These are phyloP conservation scores for Crenuchus spilurus DNA, from an alignment of 2,797 vertebrate genomes.

Conservation along the genomic window DNA sequence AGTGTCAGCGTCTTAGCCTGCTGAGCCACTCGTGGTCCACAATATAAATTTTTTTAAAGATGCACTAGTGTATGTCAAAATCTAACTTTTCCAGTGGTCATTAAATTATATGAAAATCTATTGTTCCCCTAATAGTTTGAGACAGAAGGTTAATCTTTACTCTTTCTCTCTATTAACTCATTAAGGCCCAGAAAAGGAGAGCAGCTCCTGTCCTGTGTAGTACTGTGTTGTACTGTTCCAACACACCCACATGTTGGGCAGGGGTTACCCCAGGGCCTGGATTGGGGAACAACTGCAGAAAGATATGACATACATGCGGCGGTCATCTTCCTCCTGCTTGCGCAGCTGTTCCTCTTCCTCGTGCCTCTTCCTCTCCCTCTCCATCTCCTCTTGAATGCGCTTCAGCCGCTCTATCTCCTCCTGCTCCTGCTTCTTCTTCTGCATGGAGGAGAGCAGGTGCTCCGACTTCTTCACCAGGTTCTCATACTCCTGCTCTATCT, in stretches of 20 bases:
- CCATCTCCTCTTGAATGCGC: constrained; percentile 94
- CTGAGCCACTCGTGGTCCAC: no score
- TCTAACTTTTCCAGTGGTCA: not conserved
- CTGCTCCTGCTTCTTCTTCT: constrained; percentile 94
- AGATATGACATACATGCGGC: constrained; percentile 86
- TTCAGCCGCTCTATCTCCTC: constrained; percentile 91
- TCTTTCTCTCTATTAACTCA: not conserved
- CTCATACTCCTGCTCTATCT: constrained; percentile 91
- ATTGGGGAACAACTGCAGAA: no score
- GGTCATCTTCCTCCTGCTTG: constrained; percentile 90
- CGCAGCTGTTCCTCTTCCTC: constrained; percentile 89
- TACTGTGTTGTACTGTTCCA: no score
- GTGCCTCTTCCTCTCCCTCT: constrained; percentile 85
- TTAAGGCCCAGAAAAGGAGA: no score
- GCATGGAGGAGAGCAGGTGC: constrained; percentile 88
- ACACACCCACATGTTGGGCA: no score
- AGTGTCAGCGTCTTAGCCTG: no score
- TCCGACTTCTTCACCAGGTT: constrained; percentile 88
- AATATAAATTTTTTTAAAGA: no score
- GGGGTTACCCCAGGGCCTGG: no score
- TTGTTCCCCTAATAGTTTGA: not conserved
- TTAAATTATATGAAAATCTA: not conserved
- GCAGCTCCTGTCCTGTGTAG: no score
- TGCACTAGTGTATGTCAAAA: no score
- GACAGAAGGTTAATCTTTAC: not conserved